phyloP scores from a whole-genome alignment of 2,797 vertebrate species.

The Benthosema pterotum region DNA sequence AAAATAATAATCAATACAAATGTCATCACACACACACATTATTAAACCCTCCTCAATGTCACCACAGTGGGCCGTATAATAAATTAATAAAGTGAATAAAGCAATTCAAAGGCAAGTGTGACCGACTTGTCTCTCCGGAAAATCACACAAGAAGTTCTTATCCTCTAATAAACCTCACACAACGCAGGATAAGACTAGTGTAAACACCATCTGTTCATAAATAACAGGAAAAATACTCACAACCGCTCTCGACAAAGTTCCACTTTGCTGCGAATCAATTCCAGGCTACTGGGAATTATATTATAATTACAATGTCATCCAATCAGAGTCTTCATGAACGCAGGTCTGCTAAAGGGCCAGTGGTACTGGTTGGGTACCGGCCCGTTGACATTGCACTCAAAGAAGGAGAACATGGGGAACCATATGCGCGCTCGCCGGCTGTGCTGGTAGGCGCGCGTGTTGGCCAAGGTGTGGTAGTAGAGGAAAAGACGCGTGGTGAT shows the following conservation, averaged over 20 bases:
- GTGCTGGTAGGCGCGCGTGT: slow-evolving; percentile 94
- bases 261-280: too few species aligned
- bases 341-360: slow-evolving; percentile 92
- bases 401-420: slow-evolving; percentile 99
- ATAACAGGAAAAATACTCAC: not conserved
- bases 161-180: too few species aligned
- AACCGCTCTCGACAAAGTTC: not conserved
- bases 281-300: too few species aligned
- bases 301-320: slow-evolving; percentile 69
- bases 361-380: slow-evolving; percentile 96
- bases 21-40: too few species aligned
- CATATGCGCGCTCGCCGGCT: slow-evolving; percentile 94
- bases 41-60: too few species aligned
- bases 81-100: too few species aligned
- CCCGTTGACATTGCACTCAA: slow-evolving; percentile 96
- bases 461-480: slow-evolving; percentile 96
- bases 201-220: slow-evolving; percentile 8
- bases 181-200: slow-evolving; percentile 16
- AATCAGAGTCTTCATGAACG: slow-evolving; percentile 88
- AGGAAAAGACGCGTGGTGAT: slow-evolving; percentile 97
- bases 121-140: too few species aligned
- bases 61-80: too few species aligned
- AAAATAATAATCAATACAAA: too few species aligned
- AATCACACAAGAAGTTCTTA: too few species aligned
- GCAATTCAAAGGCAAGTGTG: too few species aligned